Evolutionary conservation across 2,888 invertebrate species (phyloP).

Genomic region (Druceiella hillmani): DNA sequence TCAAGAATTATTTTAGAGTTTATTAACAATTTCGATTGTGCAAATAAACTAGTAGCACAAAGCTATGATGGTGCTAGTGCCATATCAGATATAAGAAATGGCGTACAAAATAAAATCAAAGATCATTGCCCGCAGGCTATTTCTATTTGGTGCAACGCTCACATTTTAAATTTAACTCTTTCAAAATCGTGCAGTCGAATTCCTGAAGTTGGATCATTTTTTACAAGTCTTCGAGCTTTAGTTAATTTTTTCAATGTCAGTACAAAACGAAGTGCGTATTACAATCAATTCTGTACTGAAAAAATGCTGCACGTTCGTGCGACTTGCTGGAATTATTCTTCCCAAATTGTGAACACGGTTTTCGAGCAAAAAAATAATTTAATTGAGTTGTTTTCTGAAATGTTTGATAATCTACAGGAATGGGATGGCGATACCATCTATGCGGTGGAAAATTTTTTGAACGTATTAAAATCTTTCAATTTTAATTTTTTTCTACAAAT

Average conservation of each 20-base stretch:
- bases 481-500: not conserved
- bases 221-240: not conserved
- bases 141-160: no score
- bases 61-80: no score
- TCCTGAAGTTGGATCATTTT: no score
- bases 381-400: not conserved
- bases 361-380: not conserved
- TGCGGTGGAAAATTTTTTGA: not conserved
- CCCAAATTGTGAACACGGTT: not conserved
- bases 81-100: no score
- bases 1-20: no score
- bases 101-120: no score
- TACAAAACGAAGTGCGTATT: not conserved
- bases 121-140: no score
- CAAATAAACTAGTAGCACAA: no score
- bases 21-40: no score
- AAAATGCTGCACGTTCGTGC: not conserved
- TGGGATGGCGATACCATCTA: not conserved
- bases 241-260: not conserved
- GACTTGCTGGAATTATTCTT: not conserved
- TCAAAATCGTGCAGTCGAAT: no score
- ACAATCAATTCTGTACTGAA: not conserved
- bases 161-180: no score
- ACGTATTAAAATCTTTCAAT: not conserved
- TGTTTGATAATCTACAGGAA: not conserved